Evolutionary conservation across 1,140 invertebrate species (phyloP).

Genomic region (Danaus melanippus): DNA sequence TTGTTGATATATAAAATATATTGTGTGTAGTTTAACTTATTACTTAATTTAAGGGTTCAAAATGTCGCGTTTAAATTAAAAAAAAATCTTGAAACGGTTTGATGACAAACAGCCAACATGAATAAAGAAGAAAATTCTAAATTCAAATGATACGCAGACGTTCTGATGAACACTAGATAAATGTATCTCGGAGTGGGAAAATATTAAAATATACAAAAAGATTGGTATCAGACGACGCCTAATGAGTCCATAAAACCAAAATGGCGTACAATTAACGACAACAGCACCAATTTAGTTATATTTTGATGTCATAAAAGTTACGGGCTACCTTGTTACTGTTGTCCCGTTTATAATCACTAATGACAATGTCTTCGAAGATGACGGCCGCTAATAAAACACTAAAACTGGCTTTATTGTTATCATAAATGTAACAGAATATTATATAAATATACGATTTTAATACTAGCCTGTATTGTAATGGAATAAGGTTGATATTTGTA

Average conservation of each 20-base stretch:
- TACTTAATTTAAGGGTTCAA: too few relatives aligned
- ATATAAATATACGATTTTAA: background rate
- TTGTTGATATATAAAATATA: too few relatives aligned
- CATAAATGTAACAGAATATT: conserved; percentile 32
- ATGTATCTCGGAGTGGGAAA: too few relatives aligned
- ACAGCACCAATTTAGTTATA: conserved; percentile 12
- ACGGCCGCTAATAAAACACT: conserved; percentile 52
- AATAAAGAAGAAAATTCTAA: too few relatives aligned
- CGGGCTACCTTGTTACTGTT: conserved; percentile 53
- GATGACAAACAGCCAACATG: too few relatives aligned
- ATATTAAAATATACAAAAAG: too few relatives aligned
- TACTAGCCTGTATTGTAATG: background rate
- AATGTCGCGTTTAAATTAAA: too few relatives aligned
- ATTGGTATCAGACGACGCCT: background rate
- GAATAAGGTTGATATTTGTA: conserved; percentile 12
- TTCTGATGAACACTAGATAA: too few relatives aligned
- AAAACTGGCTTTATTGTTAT: conserved; percentile 55
- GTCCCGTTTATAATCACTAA: conserved; percentile 50
- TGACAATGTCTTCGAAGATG: conserved; percentile 57
- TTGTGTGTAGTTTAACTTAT: too few relatives aligned
- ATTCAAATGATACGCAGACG: too few relatives aligned
- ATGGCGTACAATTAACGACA: conserved; percentile 9
- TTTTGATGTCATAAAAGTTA: conserved; percentile 38
- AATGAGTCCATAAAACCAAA: conserved; percentile 15
- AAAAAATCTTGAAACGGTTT: too few relatives aligned